A percentile compares a stretch with the other conserved stretches of the same genome.
phyloP scores from a whole-genome alignment of 2,888 invertebrate species.

The Nyleta sp. region DNA sequence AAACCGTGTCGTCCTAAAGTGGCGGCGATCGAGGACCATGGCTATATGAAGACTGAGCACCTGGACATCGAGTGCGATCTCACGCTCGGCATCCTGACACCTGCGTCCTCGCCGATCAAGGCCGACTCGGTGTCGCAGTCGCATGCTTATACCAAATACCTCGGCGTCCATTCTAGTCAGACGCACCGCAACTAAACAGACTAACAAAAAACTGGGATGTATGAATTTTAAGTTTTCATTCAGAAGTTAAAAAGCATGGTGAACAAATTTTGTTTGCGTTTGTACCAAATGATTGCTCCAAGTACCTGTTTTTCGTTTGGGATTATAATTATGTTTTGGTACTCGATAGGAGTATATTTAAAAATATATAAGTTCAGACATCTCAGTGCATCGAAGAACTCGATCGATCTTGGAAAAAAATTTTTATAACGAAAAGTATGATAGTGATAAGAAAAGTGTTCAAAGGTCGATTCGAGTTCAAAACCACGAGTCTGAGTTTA shows the following conservation, averaged over 20 bases:
- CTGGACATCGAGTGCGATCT: conserved; percentile 71
- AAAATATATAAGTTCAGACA: conserved; percentile 3
- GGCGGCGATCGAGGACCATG: conserved; percentile 76
- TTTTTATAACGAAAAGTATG: not conserved
- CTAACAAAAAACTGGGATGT: not conserved
- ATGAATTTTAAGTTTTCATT: not conserved
- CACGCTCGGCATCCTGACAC: conserved; percentile 75
- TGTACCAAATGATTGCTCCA: too few species aligned
- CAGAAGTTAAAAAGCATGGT: not conserved
- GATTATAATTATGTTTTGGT: too few species aligned
- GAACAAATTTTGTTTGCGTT: too few species aligned
- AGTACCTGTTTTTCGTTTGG: too few species aligned
- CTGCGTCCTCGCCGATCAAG: conserved; percentile 76
- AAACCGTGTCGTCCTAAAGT: conserved; percentile 70
- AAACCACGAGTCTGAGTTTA: conserved; percentile 4
- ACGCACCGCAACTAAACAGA: conserved; percentile 4
- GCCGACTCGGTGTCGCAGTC: conserved; percentile 45
- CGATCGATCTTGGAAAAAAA: conserved; percentile 11
- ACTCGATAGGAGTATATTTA: too few species aligned
- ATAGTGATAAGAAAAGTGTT: not conserved
- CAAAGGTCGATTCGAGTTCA: not conserved
- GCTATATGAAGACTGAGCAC: conserved; percentile 75
- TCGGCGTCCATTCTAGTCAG: conserved; percentile 45
- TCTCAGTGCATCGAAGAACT: conserved; percentile 1
- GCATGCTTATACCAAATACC: conserved; percentile 40